Evolutionary conservation across 37 sponge, comb jelly and placozoan species (phyloP), one percentile per base, ranked within the genome.

Genomic region (Crambe crambe): DNA sequence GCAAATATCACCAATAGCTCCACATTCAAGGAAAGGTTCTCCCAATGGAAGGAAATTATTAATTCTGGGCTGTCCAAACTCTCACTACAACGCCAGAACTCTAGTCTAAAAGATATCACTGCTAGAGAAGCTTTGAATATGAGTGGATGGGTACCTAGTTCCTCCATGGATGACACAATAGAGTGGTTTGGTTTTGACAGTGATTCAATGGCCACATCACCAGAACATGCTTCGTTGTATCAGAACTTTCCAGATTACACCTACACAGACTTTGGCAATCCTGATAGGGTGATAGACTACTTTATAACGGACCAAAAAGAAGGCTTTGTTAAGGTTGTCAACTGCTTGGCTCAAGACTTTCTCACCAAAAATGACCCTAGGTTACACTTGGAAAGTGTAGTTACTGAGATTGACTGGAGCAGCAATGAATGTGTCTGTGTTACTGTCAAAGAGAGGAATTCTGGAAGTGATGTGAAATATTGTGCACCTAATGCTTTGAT

Each of bases 351-450:
- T 22, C 44, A 75, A 9, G 67, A 42, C 1, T 81, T 81, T 42
- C 40, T 76, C 10, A 20, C 27, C 1, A 37, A 30, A 3, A 39
- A 25, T 41, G 87, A 85, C 54, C 42, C 56, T 20, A 40, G 84
- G 34, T 37, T 91, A 32, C 77, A 68, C 32, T 57, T 87, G 60
- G 68, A 67, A 37, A 66, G 65, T 0, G 59, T 42, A 2, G 88
- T 91, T 43, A 79, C 51, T 10, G 26, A 41, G 0, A 75, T 91
- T 36, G 63, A 87, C 36, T 83, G 80, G 80, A 60, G 61, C 59
- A 44, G 34, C 42, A 77, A 86, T 37, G 42, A 72, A 0, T 86
- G 88, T 75, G 92, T 91, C n/a, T 91, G 92, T 80, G 89, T 62
- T 0, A 58, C 47, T n/a, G 68, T 38, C 1, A 35, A 40, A 20